Evolutionary conservation across 2,888 invertebrate genomes (phyloP), one percentile per base, ranked within the genome.

Genomic region (Hyppa rectilinea): DNA sequence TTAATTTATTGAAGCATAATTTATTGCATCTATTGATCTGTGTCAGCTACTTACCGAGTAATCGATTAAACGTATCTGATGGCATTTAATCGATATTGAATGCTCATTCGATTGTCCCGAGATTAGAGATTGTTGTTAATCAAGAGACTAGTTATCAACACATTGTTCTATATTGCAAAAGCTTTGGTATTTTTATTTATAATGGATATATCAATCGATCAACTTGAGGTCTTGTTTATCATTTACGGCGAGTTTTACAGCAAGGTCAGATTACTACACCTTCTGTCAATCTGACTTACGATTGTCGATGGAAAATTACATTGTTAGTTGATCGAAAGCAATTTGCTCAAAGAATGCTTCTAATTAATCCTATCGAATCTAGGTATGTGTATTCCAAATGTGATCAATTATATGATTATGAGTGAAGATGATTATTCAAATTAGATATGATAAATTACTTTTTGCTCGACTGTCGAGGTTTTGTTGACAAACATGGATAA

Each of bases 1-100:
- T 67, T 29, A 31, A 17, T 52, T n/a, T 75, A 59, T 45, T 53
- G 34, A 56, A 55, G 45, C 23, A 61, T 73, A 63, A 82, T 74
- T 80, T 68, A 83, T 59, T 74, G 53, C 53, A 60, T 62, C 60
- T 29, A 2, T 59, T 29, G 14, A 59, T 59, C 29, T 49, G 52
- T 63, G 58, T 52, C 52, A 47, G 64, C 64, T 59, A 65, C 66
- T 29, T 55, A 63, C 53, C 40, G 45, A 47, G 17, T 63, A 80
- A 83, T 83, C 56, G 66, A 79, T 67, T 73, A 10, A 47, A 67
- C 31, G 29, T 52, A 70, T 70, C 62, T 26, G 80, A 73, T 82
- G 75, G 38, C 26, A 67, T 80, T 64, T 64, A 61, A 53, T 79
- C 62, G 62, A 65, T 81, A 40, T 64, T 49, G 47, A 40, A 7